phyloP scores from a whole-genome alignment of 2,888 invertebrate species.

The Tenthredo scrophulariae region DNA sequence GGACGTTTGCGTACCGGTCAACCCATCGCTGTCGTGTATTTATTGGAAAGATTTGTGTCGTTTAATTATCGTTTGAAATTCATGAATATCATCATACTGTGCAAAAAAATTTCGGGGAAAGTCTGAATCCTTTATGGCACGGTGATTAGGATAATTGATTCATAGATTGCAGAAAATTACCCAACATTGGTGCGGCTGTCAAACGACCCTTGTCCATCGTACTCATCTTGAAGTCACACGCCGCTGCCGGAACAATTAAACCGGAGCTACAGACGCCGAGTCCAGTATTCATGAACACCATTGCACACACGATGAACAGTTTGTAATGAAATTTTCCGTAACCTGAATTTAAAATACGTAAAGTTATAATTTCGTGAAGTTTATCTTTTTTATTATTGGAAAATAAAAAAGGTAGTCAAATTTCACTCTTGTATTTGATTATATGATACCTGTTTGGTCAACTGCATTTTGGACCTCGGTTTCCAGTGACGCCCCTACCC shows the following conservation, averaged over 20 bases:
- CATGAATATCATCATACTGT: neutral
- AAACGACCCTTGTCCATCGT: conserved; percentile 89
- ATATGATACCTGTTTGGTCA: conserved; percentile 67
- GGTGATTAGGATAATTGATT: neutral
- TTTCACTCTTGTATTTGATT: neutral
- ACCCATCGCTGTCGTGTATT: neutral
- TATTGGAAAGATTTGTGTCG: neutral
- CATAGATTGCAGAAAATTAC: conserved; percentile 76
- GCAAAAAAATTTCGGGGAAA: neutral
- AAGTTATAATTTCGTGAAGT: neutral
- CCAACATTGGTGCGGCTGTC: conserved; percentile 88
- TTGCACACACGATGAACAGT: conserved; percentile 87
- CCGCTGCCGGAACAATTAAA: conserved; percentile 90
- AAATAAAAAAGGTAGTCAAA: neutral
- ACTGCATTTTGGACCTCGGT: conserved; percentile 68
- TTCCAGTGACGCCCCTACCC: conserved; percentile 62
- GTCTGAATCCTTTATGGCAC: neutral
- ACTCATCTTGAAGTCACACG: conserved; percentile 90
- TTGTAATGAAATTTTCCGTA: conserved; percentile 91
- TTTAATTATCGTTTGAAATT: neutral
- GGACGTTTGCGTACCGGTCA: neutral
- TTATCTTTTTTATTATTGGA: neutral
- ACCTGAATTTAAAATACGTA: conserved; percentile 78
- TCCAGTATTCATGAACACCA: conserved; percentile 91
- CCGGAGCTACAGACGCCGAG: conserved; percentile 90